Base-by-base conservation (phyloP, 2,888 invertebrate species). In the Pammene aurita region DNA sequence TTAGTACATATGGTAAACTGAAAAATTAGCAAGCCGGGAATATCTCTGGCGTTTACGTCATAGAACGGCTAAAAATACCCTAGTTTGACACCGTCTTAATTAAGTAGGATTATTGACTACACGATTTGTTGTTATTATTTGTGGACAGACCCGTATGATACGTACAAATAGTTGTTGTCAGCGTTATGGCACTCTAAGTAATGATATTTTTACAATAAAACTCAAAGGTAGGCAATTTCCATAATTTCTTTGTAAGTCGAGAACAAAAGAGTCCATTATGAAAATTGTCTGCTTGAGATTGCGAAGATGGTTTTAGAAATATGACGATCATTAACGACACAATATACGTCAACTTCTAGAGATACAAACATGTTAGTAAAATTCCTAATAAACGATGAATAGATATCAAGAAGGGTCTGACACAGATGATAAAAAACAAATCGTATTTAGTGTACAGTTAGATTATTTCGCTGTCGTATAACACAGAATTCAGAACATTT, bases 51-150 rank as follows among this genome's bases (percentile, higher is more conserved):
- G 26, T 55, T 55, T 58, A n/a, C 58, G 68, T 46, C 57, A 13
- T 26, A 56, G 16, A 60, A 63, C 73, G 73, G 62, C 60, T 71
- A 74, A 78, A 78, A 76, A 80, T 84, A 84, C 77, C 78, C 82
- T 87, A 86, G 77, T 87, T 87, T 86, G 87, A 87, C 86, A 87
- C 86, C 73, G 73, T 77, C 72, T 79, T 79, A 81, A 77, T 78
- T 77, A 80, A 77, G 77, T 77, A 73, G 71, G 75, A 63, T 54
- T 52, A 35, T 54, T 52, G 52, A 54, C 18, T 11, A 18, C 55
- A 58, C 57, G 38, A 44, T 57, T 58, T 46, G 57, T 38, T 57
- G 11, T 58, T 68, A 58, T 54, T 52, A 68, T 26, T 41, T 61
- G 38, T 14, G 48, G 14, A 10, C 14, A 38, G 38, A 4, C 16